Percentiles rank a stretch among this genome's conserved stretches.
Evolutionary conservation across 2,888 invertebrate genomes (phyloP).

Genomic region (Tetragnatha montana): DNA sequence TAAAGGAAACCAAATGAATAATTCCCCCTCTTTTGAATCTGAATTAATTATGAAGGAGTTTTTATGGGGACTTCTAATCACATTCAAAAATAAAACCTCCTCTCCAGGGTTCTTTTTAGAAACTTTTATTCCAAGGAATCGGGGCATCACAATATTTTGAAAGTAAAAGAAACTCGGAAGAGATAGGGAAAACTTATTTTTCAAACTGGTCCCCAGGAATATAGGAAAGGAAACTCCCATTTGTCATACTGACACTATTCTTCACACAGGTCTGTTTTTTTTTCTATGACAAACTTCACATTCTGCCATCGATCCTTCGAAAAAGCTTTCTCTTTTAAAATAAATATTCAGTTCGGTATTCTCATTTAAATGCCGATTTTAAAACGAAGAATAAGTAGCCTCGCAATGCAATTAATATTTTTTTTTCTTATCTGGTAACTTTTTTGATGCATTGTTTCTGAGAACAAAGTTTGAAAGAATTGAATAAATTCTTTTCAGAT

Average conservation of each 20-base stretch:
- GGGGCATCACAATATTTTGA: slow-evolving; percentile 10
- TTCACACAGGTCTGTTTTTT: slow-evolving; percentile 17
- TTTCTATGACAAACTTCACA: neutral
- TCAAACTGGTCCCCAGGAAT: slow-evolving; percentile 6
- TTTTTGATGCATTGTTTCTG: no score
- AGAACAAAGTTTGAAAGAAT: no score
- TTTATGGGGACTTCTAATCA: neutral
- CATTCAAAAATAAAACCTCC: neutral
- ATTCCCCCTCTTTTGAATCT: neutral
- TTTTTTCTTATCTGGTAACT: no score
- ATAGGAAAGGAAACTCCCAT: slow-evolving; percentile 19
- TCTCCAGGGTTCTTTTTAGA: slow-evolving; percentile 1
- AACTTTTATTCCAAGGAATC: slow-evolving; percentile 6
- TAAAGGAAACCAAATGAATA: neutral
- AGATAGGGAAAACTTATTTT: slow-evolving; percentile 13
- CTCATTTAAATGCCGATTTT: neutral
- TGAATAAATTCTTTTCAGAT: no score
- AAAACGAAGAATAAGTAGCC: neutral
- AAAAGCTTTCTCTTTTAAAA: neutral
- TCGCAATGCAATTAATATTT: no score
- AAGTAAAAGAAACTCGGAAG: slow-evolving; percentile 12
- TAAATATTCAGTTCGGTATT: neutral
- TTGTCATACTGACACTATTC: slow-evolving; percentile 51
- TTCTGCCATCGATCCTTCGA: neutral
- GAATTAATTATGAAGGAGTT: neutral